Base-by-base conservation (phyloP, 2,113 vertebrate species). In the Syrmaticus mikado region DNA sequence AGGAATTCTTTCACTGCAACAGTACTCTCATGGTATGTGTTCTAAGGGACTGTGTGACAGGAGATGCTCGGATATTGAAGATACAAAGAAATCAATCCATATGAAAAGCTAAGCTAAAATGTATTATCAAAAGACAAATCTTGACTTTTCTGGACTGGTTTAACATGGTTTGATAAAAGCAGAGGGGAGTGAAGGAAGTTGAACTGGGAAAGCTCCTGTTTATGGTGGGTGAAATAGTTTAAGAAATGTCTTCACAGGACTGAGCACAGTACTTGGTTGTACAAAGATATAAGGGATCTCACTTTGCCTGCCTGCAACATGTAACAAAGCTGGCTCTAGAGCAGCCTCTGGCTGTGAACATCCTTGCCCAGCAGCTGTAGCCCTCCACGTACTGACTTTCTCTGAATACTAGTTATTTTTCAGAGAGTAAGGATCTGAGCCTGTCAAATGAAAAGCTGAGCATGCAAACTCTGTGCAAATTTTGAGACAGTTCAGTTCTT, bases 1-100 rank as follows among this genome's bases (percentile, higher is more conserved):
- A 64, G 8, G 24, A 45, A 61, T 1, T 2, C 41, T 64, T 76
- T 24, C 41, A 25, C 21, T 48, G 27, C 28, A 48, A 24, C 58
- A 52, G 13, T 32, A 64, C 11, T 48, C 43, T 61, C 32, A 27
- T 18, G 28, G 11, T 9, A 11, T 0, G 0, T 4, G 2, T 60
- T 24, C 61, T 20, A 45, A 68, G 71, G 30, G 10, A 6, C 13
- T 57, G 11, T 32, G 24, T 21, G 25, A 66, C 21, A 32, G 41
- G 57, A 48, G 57, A 57, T 61, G 48, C 8, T 84, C 10, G 19
- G 25, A 9, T 10, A 22, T 24, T 50, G 45, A 65, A 55, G 34
- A 53, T n/a, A 66, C 4, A 24, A 73, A 60, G 12, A 20, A 0
- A 1, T 19, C 61, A 71, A 3, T 48, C 12, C 43, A 2, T 40